Base-by-base conservation (phyloP, 2,113 vertebrate species). In the Notarius lentiginosus region DNA sequence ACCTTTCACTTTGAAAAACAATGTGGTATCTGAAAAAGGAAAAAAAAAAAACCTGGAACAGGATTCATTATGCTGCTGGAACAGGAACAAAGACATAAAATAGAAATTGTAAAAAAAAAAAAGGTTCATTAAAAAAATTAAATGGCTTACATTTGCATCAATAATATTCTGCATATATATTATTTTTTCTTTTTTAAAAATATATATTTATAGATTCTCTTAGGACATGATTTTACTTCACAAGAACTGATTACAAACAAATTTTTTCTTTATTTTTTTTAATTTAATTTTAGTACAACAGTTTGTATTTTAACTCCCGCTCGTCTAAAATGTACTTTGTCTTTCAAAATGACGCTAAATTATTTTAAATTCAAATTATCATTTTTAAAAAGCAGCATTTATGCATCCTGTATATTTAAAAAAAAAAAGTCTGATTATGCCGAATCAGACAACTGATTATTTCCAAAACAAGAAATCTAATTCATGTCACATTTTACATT, bases 1-100 rank as follows among this genome's bases (percentile, higher is more conserved):
- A 81, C 49, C 77, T 84, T 84, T 30, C 30, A 22, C 8, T 66
- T 53, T 83, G 18, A 60, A 53, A 73, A 80, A 58, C 47, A 58
- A 77, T 11, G 18, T 22, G 18, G 83, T 24, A 82, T 66, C 41
- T 65, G 53, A n/a, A 68, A 86, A n/a, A n/a, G n/a, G n/a, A n/a
- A 81, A 47, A 41, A 41, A 41, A 0, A 34, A 34, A 34, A 30
- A 30, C 30, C 30, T 20, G 61, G n/a, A 89, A 72, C 8, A 58
- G 10, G 24, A 77, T 24, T 68, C 9, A 47, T 68, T 34, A 85
- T 30, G 53, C 79, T 30, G 60, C 76, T 72, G 7, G 66, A 85
- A 17, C 8, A 20, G 7, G 56, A 85, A 17, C 5, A 7, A 82
- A 53, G 79, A 27, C 22, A 24, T 82, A 34, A 63, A 63, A 82